Base-by-base conservation (phyloP, 2,888 invertebrate species). In the Clistopyga incitator region DNA sequence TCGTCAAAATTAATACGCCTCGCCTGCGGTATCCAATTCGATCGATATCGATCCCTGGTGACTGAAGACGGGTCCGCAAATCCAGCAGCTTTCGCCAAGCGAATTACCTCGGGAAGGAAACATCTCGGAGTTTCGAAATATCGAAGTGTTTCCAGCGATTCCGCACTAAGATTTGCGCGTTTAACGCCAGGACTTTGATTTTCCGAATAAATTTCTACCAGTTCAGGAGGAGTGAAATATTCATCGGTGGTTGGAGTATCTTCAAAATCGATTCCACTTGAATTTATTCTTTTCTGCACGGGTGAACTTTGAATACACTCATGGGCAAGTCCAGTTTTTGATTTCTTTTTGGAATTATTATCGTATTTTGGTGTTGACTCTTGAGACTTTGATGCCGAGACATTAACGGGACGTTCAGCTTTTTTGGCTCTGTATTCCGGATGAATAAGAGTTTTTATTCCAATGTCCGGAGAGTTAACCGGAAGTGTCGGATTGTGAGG, bases 1-100 rank as follows among this genome's bases (percentile, higher is more conserved):
- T 84, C 80, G 15, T 85, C 77, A 29, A 85, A 79, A 78, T 86
- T 85, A 23, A 84, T 82, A 23, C 72, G 54, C 20, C 54, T 71
- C 6, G 59, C 52, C 50, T 45, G 34, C 25, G 74, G 20, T 13
- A 70, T 18, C 72, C 77, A 76, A 15, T 50, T 34, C 6, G 59
- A 47, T n/a, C 75, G 42, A 56, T 47, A 25, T 13, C 47, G 20
- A 13, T 82, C 68, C 29, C 25, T 8, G 10, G 10, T 42, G 25
- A 20, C 42, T 18, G 64, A 18, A 18, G 70, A 29, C 52, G 4
- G n/a, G 2, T 18, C 70, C 25, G 54, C n/a, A 13, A 71, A 70
- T 56, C 61, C 67, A 34, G 47, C 59, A 3, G 45, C 15, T 25
- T 50, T 52, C 6, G 78, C 23, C 59, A 75, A 38, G 10, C 71